Evolutionary conservation across 2,797 vertebrate species (phyloP).

Genomic region (Etheostoma nigrum): DNA sequence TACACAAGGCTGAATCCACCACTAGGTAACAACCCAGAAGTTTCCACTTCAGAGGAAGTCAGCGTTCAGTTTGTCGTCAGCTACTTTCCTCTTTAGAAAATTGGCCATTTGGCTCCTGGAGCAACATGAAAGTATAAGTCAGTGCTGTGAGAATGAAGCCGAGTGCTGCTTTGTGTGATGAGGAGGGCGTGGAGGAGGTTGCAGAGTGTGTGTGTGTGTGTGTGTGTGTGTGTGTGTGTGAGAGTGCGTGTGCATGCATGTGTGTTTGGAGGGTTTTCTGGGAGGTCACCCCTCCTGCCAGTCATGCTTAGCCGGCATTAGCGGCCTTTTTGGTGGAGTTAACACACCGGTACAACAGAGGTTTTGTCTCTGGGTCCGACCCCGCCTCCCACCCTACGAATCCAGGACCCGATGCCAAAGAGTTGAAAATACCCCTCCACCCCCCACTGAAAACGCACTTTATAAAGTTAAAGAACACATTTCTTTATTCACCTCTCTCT

Average conservation of each 20-base stretch:
- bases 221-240: slow-evolving; percentile 4
- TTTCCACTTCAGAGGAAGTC: slow-evolving; percentile 70
- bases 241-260: slow-evolving; percentile 8
- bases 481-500: slow-evolving; percentile 24
- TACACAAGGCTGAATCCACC: slow-evolving; percentile 40
- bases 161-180: slow-evolving; percentile 58
- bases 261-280: slow-evolving; percentile 39
- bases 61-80: slow-evolving; percentile 50
- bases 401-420: slow-evolving; percentile 54
- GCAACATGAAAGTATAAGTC: slow-evolving; percentile 63
- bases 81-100: slow-evolving; percentile 52
- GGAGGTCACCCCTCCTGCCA: slow-evolving; percentile 81
- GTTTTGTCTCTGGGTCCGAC: slow-evolving; percentile 77
- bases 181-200: slow-evolving; percentile 45
- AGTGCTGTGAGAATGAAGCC: slow-evolving; percentile 40
- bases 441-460: slow-evolving; percentile 49
- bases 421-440: slow-evolving; percentile 44
- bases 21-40: slow-evolving; percentile 52
- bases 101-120: slow-evolving; percentile 66
- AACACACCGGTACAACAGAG: slow-evolving; percentile 80
- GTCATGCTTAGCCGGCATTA: slow-evolving; percentile 85
- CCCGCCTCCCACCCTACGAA: slow-evolving; percentile 61
- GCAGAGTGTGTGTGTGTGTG: neutral
- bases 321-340: slow-evolving; percentile 78
- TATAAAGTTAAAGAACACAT: slow-evolving; percentile 44